Evolutionary conservation across 2,113 vertebrate species (phyloP), one percentile per base, ranked within the genome.

Genomic region (Manacus vitellinus): DNA sequence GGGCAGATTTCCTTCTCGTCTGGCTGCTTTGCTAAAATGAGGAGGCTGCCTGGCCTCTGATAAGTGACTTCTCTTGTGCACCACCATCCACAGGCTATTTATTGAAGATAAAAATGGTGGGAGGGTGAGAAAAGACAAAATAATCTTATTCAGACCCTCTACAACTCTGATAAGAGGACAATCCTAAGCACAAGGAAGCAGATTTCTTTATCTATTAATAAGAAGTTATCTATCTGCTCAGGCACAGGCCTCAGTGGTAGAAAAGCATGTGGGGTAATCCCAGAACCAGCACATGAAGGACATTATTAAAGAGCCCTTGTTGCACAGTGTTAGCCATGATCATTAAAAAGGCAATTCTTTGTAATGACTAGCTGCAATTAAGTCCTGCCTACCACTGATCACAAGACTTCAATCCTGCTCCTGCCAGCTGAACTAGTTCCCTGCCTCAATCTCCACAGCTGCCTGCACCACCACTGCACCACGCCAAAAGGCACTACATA

Each of bases 1-100:
- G 59, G 78, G 63, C 91, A 96, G 94, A 91, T 94, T 95, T 94
- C 91, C 95, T 96, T 81, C 94, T 96, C 59, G 94, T 95, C 91
- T 94, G 87, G 62, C 84, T 89, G 89, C 84, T 94, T 54, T 92
- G 63, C 94, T 95, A 92, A 96, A 97, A 94, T 85, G 92, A 83
- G 66, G 89, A 96, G 76, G 49, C 49, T 91, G 94, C 71, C 59
- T 68, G 75, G 51, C 63, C 78, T 79, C 46, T 72, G 79, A 22
- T 87, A 97, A 93, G 70, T 77, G 73, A 85, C 46, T 94, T 85
- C 70, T 87, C 49, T 65, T 33, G 51, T 78, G 73, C 59, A 91
- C 22, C 55, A 65, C 49, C 46, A 76, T 82, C 72, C 81, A 46
- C 22, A 70, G 67, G 39, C 77, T 73, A 85, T 67, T 89, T 83